Evolutionary conservation across 1,140 invertebrate genomes (phyloP), one percentile per base, ranked within the genome.

Genomic region (Pogonognathellus flavescens): DNA sequence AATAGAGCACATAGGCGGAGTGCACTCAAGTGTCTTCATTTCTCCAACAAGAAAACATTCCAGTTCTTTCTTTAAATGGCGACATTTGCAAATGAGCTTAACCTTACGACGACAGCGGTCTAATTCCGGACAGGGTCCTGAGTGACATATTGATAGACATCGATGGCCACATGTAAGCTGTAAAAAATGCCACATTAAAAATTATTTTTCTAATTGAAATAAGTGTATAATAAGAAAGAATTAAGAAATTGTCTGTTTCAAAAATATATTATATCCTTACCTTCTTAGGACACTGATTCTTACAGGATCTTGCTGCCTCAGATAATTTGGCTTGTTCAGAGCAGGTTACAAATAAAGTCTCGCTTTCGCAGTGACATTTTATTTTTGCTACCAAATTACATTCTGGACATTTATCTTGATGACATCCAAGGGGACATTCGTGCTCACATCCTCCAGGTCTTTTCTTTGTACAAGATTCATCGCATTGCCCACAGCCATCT

Each of bases 261-360:
- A 53, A 22, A 20, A 11, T 7, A 31, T 20, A 70, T 9, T 25
- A 31, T 31, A 10, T 86, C 91, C 91, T 92, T 91, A 96, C 95
- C 92, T 93, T 94, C 91, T 95, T 96, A 1, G 96, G 94, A 90
- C 97, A 98, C 85, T 95, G 95, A 90, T 96, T 96, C 72, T 94
- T 93, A 90, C 96, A 97, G 62, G 85, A 83, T 86, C 25, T 59
- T 59, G 88, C 85, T 53, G 72, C 25, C 85, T 89, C 88, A 55
- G 82, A 41, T n/a, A 87, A 55, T 16, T 80, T 70, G 49, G 80
- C 7, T 70, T 87, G 85, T 41, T 80, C 76, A n/a, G 25, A 88
- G 22, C 86, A 88, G 9, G n/a, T 62, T 13, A 87, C 85, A 31
- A 89, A 84, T 8, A 88, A 22, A 16, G 83, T 87, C 80, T 88